phyloP scores from a whole-genome alignment of 2,797 vertebrate species.

The Myotis myotis region DNA sequence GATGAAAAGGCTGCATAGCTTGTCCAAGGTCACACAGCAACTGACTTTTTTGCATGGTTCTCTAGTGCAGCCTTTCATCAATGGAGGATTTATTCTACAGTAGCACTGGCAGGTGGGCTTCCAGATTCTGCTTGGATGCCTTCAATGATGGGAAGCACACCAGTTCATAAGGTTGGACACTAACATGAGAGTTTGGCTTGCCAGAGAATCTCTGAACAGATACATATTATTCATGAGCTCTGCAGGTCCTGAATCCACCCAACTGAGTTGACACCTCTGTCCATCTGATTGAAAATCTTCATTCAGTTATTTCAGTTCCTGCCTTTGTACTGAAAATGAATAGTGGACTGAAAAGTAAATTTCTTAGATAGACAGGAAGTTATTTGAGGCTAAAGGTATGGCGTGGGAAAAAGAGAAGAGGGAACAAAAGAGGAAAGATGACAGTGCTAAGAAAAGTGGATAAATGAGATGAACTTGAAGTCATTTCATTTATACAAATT shows the following conservation, averaged over 20 bases:
- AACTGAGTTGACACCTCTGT: not conserved
- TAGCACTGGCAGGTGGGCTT: conserved; percentile 5
- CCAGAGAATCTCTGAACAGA: not conserved
- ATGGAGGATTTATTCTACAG: conserved; percentile 16
- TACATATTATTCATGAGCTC: not conserved
- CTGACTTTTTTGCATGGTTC: not conserved
- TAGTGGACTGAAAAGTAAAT: not conserved
- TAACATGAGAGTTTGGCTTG: not conserved
- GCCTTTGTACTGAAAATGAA: conserved; percentile 12
- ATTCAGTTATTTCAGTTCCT: not conserved
- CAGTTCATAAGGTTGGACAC: not conserved
- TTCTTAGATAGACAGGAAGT: not conserved
- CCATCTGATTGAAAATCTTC: not conserved
- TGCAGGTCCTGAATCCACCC: not conserved
- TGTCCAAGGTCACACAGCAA: not conserved
- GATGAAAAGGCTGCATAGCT: not conserved
- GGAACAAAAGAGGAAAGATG: not conserved
- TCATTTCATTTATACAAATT: not conserved
- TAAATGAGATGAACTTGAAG: not conserved
- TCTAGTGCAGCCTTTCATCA: not conserved
- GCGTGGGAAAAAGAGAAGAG: not conserved
- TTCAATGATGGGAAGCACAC: conserved; percentile 14
- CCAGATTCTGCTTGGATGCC: not conserved
- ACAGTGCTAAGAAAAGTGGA: not conserved
- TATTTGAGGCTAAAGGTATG: not conserved